Evolutionary conservation across 2,888 invertebrate genomes (phyloP), one percentile per base, ranked within the genome.

Genomic region (Copidosoma aretas): DNA sequence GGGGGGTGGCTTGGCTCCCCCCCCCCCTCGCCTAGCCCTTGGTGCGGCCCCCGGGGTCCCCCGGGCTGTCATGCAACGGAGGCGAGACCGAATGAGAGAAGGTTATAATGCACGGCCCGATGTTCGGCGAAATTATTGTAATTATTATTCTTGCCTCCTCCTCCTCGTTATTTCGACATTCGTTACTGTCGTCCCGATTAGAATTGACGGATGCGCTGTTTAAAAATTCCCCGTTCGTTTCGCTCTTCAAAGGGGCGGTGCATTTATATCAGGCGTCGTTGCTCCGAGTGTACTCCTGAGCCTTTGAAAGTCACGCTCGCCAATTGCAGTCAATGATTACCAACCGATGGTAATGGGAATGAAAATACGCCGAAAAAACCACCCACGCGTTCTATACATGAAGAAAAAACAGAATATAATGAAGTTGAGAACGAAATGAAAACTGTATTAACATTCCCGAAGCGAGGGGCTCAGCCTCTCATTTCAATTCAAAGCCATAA

Each of bases 41-140:
- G 43, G 8, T 46, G 4, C 12, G 43, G 8, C 12, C 43, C 12
- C 12, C 43, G 43, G 8, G 43, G 43, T 46, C 43, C 43, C 43
- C 12, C 17, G 3, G 41, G 3, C 43, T 17, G 32, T 46, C 43
- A 70, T 70, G 70, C 64, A 70, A 43, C 53, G 41, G 49, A 51
- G 51, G 46, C 32, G 25, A 32, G 32, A 5, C 32, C 8, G 3
- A n/a, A n/a, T n/a, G 64, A 63, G 53, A 64, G 62, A 53, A 64
- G 64, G 53, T 60, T 65, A 61, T 52, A n/a, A 19, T 15, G n/a
- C 17, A n/a, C 2, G 58, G 52, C 64, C 61, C 25, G 58, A 53
- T 58, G 60, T 69, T 61, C 5, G 24, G 1, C 53, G 21, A 56
- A 69, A 69, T 56, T 64, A 68, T 64, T 43, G 17, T 39, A 49